These are phyloP conservation scores for Pseudoips prasinana DNA, from an alignment of 2,888 invertebrate genomes.

Conservation along the genomic window DNA sequence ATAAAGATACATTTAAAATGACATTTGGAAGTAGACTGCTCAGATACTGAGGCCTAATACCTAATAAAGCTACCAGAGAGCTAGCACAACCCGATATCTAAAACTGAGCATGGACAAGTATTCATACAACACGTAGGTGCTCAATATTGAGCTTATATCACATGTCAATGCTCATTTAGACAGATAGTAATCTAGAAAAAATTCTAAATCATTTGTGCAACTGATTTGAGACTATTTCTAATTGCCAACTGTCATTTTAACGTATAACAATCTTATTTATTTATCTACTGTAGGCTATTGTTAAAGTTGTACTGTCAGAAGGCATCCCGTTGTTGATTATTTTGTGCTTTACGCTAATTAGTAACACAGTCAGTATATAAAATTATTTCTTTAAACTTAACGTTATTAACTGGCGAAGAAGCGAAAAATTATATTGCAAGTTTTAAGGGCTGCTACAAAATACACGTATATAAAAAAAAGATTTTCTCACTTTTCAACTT, in stretches of 20 bases:
- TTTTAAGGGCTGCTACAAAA: conserved; percentile 45
- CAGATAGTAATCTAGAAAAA: conserved; percentile 8
- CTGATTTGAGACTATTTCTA: conserved; percentile 15
- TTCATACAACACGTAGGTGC: too few relatives aligned
- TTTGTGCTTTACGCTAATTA: conserved; percentile 70
- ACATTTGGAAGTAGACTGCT: conserved; percentile 21
- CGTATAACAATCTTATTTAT: conserved; percentile 49
- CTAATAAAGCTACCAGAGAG: conserved; percentile 23
- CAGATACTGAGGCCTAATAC: conserved; percentile 10
- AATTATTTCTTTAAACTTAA: conserved; percentile 60
- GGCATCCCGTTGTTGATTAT: conserved; percentile 77
- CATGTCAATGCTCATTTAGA: conserved; percentile 5
- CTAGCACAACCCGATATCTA: conserved; percentile 9
- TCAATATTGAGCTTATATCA: conserved; percentile 3
- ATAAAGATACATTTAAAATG: conserved; percentile 38
- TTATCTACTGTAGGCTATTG: conserved; percentile 77
- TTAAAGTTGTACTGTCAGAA: conserved; percentile 80
- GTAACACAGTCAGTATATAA: conserved; percentile 72
- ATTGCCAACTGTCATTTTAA: conserved; percentile 48
- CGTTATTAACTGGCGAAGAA: conserved; percentile 65
- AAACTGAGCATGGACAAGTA: conserved; percentile 9
- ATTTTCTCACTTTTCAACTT: conserved; percentile 72
- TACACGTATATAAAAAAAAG: conserved; percentile 42
- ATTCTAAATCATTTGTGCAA: conserved; percentile 23
- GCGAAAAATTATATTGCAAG: conserved; percentile 57